These are phyloP conservation scores for Ditylenchus dipsaci DNA, from an alignment of 1,140 invertebrate species.

Conservation along the genomic window DNA sequence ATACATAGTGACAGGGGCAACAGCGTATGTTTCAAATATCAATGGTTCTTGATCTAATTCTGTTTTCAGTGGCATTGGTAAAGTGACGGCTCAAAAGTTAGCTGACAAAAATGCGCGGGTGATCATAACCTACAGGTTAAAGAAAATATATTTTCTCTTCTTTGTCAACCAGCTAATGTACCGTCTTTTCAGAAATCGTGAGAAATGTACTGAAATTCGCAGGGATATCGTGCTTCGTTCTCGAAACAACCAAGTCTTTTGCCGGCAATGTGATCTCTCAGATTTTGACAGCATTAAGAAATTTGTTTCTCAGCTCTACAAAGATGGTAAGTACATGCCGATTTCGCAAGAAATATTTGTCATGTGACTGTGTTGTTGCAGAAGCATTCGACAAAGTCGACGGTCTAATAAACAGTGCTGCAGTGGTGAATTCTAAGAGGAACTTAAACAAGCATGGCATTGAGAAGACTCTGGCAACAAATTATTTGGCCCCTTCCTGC, in stretches of 20 bases:
- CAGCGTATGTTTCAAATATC: conserved; percentile 2
- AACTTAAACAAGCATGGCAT: conserved; percentile 49
- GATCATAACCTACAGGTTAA: conserved; percentile 51
- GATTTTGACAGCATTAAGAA: conserved; percentile 53
- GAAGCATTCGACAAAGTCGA: conserved; percentile 32
- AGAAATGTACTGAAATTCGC: conserved; percentile 53
- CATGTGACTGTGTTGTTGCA: too few relatives aligned
- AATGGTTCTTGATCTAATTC: background rate
- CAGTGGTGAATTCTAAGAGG: conserved; percentile 41
- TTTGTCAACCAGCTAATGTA: too few relatives aligned
- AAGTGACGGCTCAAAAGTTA: conserved; percentile 31
- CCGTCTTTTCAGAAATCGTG: conserved; percentile 38
- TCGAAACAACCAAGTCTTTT: conserved; percentile 55
- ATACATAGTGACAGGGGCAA: conserved; percentile 56
- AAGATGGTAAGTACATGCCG: too few relatives aligned
- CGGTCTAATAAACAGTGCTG: conserved; percentile 53
- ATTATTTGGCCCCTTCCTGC: conserved; percentile 55
- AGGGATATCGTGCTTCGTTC: conserved; percentile 55
- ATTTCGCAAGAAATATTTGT: too few relatives aligned
- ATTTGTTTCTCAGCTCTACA: conserved; percentile 48
- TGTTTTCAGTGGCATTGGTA: conserved; percentile 44
- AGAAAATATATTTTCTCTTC: too few relatives aligned
- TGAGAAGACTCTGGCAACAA: conserved; percentile 54
- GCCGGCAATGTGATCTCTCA: conserved; percentile 49
- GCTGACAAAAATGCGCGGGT: conserved; percentile 54